A percentile compares a stretch with the other conserved stretches of the same genome.
phyloP scores from a whole-genome alignment of 2,888 invertebrate genomes.

The Danaus chrysippus region DNA sequence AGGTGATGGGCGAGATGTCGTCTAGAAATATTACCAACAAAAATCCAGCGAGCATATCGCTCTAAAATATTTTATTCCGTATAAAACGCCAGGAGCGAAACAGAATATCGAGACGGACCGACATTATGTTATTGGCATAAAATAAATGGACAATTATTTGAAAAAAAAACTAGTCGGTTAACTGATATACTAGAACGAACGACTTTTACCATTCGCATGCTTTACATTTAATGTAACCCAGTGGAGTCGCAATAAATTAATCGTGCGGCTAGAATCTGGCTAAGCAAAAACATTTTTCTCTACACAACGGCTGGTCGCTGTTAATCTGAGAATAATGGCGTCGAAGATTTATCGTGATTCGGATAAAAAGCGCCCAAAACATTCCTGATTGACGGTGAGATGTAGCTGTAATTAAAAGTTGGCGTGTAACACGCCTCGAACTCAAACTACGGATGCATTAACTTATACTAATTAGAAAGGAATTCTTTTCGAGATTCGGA shows the following conservation, averaged over 20 bases:
- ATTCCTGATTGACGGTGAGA: conserved; percentile 50
- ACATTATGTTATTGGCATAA: background rate
- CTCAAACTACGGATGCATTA: conserved; percentile 65
- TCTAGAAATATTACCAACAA: conserved; percentile 27
- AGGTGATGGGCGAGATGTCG: conserved; percentile 32
- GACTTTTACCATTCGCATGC: conserved; percentile 19
- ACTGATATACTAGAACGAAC: no score
- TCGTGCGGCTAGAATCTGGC: conserved; percentile 42
- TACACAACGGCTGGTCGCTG: conserved; percentile 45
- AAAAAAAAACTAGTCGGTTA: no score
- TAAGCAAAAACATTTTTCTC: conserved; percentile 55
- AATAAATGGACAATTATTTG: background rate
- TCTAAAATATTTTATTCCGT: conserved; percentile 10
- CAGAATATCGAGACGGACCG: background rate
- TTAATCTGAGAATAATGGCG: conserved; percentile 46
- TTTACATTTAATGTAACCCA: conserved; percentile 25
- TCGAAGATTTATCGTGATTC: conserved; percentile 37
- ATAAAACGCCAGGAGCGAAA: conserved; percentile 1
- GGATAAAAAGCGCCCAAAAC: conserved; percentile 43
- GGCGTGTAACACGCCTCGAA: conserved; percentile 39
- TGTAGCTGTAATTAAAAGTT: conserved; percentile 69
- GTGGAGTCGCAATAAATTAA: conserved; percentile 50
- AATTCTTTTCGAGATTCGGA: conserved; percentile 76
- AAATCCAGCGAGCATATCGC: conserved; percentile 9
- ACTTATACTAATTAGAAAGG: conserved; percentile 74